phyloP scores from a whole-genome alignment of 2,797 vertebrate genomes.

The Channallabes apus region DNA sequence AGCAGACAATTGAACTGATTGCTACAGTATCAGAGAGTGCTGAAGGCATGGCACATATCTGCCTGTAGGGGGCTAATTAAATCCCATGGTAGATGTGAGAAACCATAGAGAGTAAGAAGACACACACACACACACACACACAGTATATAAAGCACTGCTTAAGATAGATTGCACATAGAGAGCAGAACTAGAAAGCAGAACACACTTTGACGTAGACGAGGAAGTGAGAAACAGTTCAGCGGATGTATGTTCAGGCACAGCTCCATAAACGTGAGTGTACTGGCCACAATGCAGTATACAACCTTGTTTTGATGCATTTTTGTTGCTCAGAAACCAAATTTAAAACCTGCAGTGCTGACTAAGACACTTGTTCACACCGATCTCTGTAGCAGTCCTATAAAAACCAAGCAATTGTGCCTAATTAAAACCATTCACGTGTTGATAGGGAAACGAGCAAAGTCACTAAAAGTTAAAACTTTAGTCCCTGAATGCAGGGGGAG shows the following conservation, averaged over 20 bases:
- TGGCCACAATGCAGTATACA: background rate
- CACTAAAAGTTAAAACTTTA: constrained; percentile 50
- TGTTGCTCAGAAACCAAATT: background rate
- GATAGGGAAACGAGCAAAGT: constrained; percentile 51
- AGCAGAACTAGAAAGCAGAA: constrained; percentile 45
- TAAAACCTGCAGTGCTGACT: constrained; percentile 1
- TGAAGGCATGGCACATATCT: constrained; percentile 38
- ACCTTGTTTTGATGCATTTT: background rate
- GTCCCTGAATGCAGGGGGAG: constrained; percentile 22
- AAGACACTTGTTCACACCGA: constrained; percentile 45
- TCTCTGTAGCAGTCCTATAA: constrained; percentile 47
- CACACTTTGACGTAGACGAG: constrained; percentile 18
- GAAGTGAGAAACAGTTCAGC: constrained; percentile 31
- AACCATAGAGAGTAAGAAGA: background rate
- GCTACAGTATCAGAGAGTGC: constrained; percentile 9
- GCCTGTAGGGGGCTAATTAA: constrained; percentile 23
- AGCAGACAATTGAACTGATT: constrained; percentile 3
- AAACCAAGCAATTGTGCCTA: constrained; percentile 53
- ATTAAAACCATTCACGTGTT: constrained; percentile 54
- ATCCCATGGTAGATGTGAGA: background rate
- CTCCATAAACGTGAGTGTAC: constrained; percentile 3
- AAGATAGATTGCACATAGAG: constrained; percentile 23
- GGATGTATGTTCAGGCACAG: background rate
- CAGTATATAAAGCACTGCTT: constrained; percentile 10
- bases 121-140: background rate